Percentiles rank a stretch among this genome's conserved stretches.
Conservation (phyloP, 2,888 invertebrate species). For the Tetrapedia diversipes region DNA sequence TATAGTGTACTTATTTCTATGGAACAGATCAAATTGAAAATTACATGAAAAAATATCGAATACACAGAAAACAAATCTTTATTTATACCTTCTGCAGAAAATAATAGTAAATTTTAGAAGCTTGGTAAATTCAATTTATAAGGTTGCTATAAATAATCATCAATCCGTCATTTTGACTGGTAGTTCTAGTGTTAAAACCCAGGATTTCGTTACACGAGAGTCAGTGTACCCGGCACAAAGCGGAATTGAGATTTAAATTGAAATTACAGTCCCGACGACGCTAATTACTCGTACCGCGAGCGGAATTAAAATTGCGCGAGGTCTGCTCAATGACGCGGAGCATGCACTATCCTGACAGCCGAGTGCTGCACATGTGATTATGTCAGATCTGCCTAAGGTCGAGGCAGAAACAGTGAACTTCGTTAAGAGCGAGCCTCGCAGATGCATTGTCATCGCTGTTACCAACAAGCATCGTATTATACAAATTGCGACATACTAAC, state of each 20-base stretch:
- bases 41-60: too few species aligned
- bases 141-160: too few species aligned
- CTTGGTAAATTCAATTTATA: too few species aligned
- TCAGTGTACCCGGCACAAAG: too few species aligned
- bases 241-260: constrained; percentile 27
- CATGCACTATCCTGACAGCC: constrained; percentile 37
- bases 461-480: constrained; percentile 45
- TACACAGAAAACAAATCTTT: too few species aligned
- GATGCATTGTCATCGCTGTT: constrained; percentile 39
- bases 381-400: constrained; percentile 51
- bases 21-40: too few species aligned
- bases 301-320: constrained; percentile 47
- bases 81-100: too few species aligned
- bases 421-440: constrained; percentile 44
- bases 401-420: constrained; percentile 38
- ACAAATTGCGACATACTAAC: too few species aligned
- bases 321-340: constrained; percentile 24
- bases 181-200: too few species aligned
- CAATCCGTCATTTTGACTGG: too few species aligned
- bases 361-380: constrained; percentile 47
- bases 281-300: constrained; percentile 46
- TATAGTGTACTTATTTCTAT: too few species aligned
- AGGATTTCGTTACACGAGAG: background rate
- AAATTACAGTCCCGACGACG: constrained; percentile 32
- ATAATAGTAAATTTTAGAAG: too few species aligned